A percentile compares a stretch with the other conserved stretches of the same genome.
phyloP scores from a whole-genome alignment of 2,888 invertebrate species.

The Loripinus fragilis region DNA sequence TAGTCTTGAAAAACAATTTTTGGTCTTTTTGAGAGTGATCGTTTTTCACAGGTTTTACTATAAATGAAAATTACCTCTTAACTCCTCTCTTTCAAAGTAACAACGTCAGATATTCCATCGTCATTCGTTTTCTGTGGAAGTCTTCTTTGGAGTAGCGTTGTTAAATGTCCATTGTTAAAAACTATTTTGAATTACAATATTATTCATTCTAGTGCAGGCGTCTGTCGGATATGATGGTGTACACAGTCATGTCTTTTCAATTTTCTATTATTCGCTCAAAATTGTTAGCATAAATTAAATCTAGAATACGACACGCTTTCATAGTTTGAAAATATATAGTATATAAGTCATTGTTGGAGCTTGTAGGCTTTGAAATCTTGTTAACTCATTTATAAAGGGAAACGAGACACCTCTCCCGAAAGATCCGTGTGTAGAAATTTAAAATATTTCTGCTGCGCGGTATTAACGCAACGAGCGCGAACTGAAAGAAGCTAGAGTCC shows the following conservation, averaged over 20 bases:
- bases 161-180: background rate
- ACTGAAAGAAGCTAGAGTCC: too few species aligned
- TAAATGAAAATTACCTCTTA: too few species aligned
- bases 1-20: too few species aligned
- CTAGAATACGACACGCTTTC: constrained; percentile 19
- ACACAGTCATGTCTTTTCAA: constrained; percentile 6
- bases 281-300: constrained; percentile 17
- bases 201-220: background rate
- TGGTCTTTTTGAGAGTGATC: too few species aligned
- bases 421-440: background rate
- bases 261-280: constrained; percentile 14
- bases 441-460: background rate
- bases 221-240: background rate
- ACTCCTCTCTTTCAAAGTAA: too few species aligned
- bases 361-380: background rate
- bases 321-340: constrained; percentile 14
- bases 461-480: too few species aligned
- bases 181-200: too few species aligned
- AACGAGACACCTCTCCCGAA: background rate
- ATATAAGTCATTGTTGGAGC: background rate
- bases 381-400: constrained; percentile 12
- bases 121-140: too few species aligned
- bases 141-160: too few species aligned
- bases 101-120: too few species aligned
- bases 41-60: too few species aligned